Evolutionary conservation across 2,888 invertebrate species (phyloP).

Genomic region (Apodemia hepburni): DNA sequence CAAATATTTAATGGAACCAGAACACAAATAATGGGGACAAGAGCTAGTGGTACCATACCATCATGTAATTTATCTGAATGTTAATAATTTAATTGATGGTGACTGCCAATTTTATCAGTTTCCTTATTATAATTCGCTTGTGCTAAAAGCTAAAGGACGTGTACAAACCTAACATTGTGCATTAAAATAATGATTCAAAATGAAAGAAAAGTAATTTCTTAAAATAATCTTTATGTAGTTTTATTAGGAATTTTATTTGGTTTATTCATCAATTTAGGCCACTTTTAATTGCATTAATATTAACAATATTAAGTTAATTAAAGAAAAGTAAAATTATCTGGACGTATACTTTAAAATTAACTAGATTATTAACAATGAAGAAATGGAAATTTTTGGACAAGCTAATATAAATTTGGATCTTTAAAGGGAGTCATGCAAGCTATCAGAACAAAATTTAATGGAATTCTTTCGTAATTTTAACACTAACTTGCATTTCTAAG

Average conservation of each 20-base stretch:
- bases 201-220: too few relatives aligned
- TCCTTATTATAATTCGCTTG: constrained; percentile 10
- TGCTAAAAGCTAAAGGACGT: constrained; percentile 13
- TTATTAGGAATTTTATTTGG: background rate
- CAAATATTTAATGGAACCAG: too few relatives aligned
- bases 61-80: too few relatives aligned
- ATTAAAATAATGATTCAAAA: background rate
- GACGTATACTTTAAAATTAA: background rate
- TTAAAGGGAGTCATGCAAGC: background rate
- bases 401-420: background rate
- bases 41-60: too few relatives aligned
- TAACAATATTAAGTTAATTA: too few relatives aligned
- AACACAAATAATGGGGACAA: too few relatives aligned
- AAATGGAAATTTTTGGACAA: background rate
- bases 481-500: constrained; percentile 62
- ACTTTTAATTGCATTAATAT: too few relatives aligned
- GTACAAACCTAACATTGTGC: background rate
- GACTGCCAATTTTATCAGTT: background rate
- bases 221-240: too few relatives aligned
- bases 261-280: background rate
- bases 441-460: background rate
- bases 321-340: background rate
- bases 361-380: background rate
- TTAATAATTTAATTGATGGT: background rate
- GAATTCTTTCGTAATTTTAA: background rate